phyloP scores from a whole-genome alignment of 2,797 vertebrate species.

The Macrochelys suwanniensis region DNA sequence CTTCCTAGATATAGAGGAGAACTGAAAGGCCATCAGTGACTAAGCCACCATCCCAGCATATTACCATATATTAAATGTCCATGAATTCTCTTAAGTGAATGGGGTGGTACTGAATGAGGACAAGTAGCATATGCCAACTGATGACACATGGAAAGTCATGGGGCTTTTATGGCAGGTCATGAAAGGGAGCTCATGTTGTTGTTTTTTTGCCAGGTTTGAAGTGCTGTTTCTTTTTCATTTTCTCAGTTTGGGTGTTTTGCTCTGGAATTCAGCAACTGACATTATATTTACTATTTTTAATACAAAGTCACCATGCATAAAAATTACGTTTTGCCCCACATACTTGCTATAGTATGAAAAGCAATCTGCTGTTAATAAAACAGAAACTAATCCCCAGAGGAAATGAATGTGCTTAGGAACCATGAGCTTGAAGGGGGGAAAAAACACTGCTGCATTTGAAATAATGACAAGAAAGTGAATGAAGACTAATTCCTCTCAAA shows the following conservation, averaged over 20 bases:
- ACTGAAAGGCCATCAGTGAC: background rate
- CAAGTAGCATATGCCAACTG: accelerated
- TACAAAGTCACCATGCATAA: background rate
- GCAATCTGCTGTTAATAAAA: slow-evolving; percentile 67
- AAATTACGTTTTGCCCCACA: slow-evolving; percentile 35
- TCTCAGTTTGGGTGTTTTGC: background rate
- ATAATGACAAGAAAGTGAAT: slow-evolving; percentile 69
- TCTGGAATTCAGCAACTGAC: background rate
- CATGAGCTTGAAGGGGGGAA: slow-evolving; percentile 44
- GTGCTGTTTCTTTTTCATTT: background rate
- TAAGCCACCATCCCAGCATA: background rate
- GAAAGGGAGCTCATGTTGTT: background rate
- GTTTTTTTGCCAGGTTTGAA: background rate
- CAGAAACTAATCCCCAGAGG: slow-evolving; percentile 59
- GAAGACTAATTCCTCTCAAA: slow-evolving; percentile 74
- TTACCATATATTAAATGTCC: background rate
- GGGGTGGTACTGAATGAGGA: background rate
- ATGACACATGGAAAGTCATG: background rate
- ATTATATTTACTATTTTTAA: slow-evolving; percentile 8
- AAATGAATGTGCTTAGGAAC: slow-evolving; percentile 70
- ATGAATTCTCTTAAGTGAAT: background rate
- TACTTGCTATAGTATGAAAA: slow-evolving; percentile 67
- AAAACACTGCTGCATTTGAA: slow-evolving; percentile 47
- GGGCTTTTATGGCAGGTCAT: background rate
- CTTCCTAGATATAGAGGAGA: background rate